A percentile compares a stretch with the other conserved stretches of the same genome.
Evolutionary conservation across 1,140 invertebrate genomes (phyloP).

Genomic region (Aricia agestis): DNA sequence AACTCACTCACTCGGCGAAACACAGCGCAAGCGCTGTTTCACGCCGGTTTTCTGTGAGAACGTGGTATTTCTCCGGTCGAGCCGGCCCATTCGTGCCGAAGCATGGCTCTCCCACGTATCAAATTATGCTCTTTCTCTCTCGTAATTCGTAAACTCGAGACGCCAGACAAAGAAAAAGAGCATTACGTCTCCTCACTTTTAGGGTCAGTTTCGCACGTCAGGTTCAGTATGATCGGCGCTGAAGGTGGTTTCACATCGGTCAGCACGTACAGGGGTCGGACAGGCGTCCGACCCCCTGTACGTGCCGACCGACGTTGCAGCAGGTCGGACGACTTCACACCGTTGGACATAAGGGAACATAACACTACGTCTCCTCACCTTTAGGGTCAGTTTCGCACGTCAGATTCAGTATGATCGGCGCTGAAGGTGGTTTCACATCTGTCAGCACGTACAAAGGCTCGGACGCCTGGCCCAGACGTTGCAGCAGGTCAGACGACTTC

Average conservation of each 20-base stretch:
- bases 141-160: too few species aligned
- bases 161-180: too few species aligned
- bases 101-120: too few species aligned
- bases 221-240: conserved; percentile 86
- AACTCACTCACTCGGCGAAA: too few species aligned
- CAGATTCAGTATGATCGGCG: conserved; percentile 87
- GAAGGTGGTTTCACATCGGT: conserved; percentile 90
- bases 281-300: too few species aligned
- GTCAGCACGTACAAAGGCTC: conserved; percentile 84
- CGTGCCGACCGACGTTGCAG: too few species aligned
- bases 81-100: too few species aligned
- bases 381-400: conserved; percentile 81
- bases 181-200: conserved; percentile 61
- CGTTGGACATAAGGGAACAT: conserved; percentile 25
- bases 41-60: too few species aligned
- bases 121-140: too few species aligned
- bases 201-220: conserved; percentile 82
- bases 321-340: conserved; percentile 52
- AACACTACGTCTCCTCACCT: conserved; percentile 38
- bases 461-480: conserved; percentile 74
- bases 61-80: too few species aligned
- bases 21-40: too few species aligned
- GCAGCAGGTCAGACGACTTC: conserved; percentile 50
- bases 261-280: conserved; percentile 82
- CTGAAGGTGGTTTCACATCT: conserved; percentile 87